These are phyloP conservation scores for Pseudotriccus pelzelni DNA, from an alignment of 2,797 vertebrate species.

Conservation along the genomic window DNA sequence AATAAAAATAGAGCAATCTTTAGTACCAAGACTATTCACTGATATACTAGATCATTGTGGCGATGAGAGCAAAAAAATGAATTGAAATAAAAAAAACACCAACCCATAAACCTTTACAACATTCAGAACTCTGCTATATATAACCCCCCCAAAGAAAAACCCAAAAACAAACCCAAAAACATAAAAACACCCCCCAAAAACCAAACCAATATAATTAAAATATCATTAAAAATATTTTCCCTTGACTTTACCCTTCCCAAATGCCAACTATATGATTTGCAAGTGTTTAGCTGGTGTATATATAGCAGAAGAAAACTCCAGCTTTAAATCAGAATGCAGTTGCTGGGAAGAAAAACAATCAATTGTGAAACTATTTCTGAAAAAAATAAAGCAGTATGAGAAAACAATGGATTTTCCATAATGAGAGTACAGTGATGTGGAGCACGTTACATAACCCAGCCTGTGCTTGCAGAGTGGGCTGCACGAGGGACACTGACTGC, in stretches of 20 bases:
- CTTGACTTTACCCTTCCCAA: not conserved
- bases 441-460: not conserved
- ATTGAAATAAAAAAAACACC: not conserved
- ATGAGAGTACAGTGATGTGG: not conserved
- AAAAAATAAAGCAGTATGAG: not conserved
- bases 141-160: not conserved
- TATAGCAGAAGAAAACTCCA: not conserved
- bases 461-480: not conserved
- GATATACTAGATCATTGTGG: not conserved
- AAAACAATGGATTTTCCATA: not conserved
- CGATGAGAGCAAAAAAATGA: not conserved
- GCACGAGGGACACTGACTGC: not conserved
- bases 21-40: not conserved
- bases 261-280: not conserved
- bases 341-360: not conserved
- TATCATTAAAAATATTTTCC: not conserved
- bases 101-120: not conserved
- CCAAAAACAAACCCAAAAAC: not conserved
- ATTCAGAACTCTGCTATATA: not conserved
- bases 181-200: not conserved
- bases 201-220: not conserved
- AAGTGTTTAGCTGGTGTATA: not conserved
- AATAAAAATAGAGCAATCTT: not conserved
- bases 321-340: not conserved
- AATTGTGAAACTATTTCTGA: not conserved